These are phyloP conservation scores for Torymus texanus DNA, from an alignment of 2,888 invertebrate species.

Conservation along the genomic window DNA sequence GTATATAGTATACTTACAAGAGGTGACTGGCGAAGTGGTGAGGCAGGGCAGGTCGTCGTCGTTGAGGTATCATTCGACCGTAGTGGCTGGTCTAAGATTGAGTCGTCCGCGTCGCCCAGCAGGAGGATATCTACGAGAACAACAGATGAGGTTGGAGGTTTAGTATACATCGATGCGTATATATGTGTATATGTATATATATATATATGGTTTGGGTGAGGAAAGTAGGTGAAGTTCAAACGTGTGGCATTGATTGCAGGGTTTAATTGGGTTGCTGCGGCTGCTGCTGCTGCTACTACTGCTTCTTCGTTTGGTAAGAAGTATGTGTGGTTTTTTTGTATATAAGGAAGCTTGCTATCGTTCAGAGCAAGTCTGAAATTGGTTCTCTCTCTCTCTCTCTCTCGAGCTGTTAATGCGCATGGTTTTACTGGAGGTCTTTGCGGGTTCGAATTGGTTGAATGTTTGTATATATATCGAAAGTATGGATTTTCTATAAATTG, in stretches of 20 bases:
- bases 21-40: slow-evolving; percentile 71
- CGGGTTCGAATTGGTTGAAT: not conserved
- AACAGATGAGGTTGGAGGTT: no score
- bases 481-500: not conserved
- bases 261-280: no score
- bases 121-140: slow-evolving; percentile 69
- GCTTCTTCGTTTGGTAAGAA: no score
- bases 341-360: no score
- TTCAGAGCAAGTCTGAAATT: no score
- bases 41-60: slow-evolving; percentile 67
- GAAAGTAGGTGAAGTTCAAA: not conserved
- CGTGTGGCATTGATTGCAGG: not conserved
- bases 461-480: not conserved
- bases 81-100: slow-evolving; percentile 69
- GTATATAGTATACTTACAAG: slow-evolving; percentile 64
- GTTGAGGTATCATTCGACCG: slow-evolving; percentile 60
- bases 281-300: no score
- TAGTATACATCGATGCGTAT: no score
- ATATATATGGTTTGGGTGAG: not conserved
- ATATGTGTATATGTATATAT: no score
- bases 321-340: no score
- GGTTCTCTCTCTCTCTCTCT: no score
- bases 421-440: no score
- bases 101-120: slow-evolving; percentile 69
- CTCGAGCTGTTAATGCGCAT: no score